Percentiles rank a stretch among this genome's conserved stretches.
phyloP scores from a whole-genome alignment of 2,888 invertebrate species.

The Ceratothoa steindachneri region DNA sequence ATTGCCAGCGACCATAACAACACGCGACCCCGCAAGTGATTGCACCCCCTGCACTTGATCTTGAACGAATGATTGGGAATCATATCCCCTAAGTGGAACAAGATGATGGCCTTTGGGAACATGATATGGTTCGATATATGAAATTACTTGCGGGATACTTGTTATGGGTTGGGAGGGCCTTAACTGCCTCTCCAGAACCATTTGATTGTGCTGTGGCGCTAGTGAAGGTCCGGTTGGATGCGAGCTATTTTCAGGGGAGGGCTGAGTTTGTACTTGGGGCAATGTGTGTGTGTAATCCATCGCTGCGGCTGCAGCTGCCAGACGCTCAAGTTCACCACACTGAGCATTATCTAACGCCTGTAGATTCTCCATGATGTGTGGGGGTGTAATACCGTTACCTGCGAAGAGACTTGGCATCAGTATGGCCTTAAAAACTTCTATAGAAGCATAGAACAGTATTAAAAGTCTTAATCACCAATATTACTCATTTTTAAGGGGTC shows the following conservation, averaged over 20 bases:
- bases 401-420: no score
- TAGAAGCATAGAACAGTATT: no score
- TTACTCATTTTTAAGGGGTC: no score
- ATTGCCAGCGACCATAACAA: background rate
- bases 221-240: background rate
- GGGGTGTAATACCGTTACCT: no score
- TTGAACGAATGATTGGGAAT: background rate
- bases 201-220: background rate
- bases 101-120: background rate
- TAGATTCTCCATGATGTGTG: constrained; percentile 30
- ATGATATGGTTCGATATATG: background rate
- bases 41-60: background rate
- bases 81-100: background rate
- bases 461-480: no score
- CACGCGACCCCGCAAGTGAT: background rate
- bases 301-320: constrained; percentile 36
- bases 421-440: no score
- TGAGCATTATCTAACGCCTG: constrained; percentile 21
- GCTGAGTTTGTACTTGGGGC: constrained; percentile 14
- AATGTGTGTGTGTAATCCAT: constrained; percentile 36
- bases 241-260: background rate
- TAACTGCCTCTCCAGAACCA: background rate
- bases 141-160: background rate
- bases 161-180: background rate
- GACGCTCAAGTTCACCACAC: constrained; percentile 33